These are phyloP conservation scores for Rachycentron canadum DNA, from an alignment of 2,797 vertebrate genomes.

Conservation along the genomic window DNA sequence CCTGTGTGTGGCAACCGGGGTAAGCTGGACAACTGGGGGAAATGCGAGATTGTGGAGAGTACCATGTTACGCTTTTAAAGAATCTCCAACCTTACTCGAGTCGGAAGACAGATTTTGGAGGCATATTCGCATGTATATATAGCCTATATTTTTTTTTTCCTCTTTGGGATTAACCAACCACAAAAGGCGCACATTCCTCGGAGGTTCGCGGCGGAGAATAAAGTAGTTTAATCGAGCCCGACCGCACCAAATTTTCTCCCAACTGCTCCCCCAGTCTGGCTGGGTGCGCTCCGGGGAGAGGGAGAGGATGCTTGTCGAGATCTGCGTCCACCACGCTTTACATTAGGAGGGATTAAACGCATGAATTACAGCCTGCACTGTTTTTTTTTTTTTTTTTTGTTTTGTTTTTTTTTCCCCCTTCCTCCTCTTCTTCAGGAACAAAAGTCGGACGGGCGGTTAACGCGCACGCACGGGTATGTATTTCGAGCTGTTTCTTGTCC, in stretches of 20 bases:
- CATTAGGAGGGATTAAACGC: conserved; percentile 74
- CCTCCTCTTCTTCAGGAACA: conserved; percentile 43
- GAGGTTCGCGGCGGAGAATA: conserved; percentile 77
- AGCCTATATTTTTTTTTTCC: conserved; percentile 15
- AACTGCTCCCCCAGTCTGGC: conserved; percentile 62
- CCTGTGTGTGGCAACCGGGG: conserved; percentile 89
- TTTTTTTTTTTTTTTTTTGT: conserved; percentile 14
- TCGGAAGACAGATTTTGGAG: conserved; percentile 76
- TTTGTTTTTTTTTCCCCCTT: not conserved
- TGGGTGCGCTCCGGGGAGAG: conserved; percentile 70
- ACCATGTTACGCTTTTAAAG: conserved; percentile 83
- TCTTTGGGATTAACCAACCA: conserved; percentile 74
- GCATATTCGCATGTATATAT: conserved; percentile 29
- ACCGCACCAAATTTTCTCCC: conserved; percentile 70
- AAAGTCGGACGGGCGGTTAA: conserved; percentile 54
- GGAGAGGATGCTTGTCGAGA: conserved; percentile 77
- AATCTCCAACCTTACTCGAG: conserved; percentile 74
- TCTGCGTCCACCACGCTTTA: conserved; percentile 62
- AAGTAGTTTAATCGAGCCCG: conserved; percentile 78
- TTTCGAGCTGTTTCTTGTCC: conserved; percentile 40
- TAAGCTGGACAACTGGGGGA: conserved; percentile 81
- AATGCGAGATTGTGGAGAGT: conserved; percentile 82
- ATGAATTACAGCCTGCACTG: conserved; percentile 52
- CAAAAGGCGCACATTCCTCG: conserved; percentile 68
- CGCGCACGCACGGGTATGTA: conserved; percentile 73